Conservation (phyloP, 1,140 invertebrate genomes). For the Bathynomus jamesi region DNA sequence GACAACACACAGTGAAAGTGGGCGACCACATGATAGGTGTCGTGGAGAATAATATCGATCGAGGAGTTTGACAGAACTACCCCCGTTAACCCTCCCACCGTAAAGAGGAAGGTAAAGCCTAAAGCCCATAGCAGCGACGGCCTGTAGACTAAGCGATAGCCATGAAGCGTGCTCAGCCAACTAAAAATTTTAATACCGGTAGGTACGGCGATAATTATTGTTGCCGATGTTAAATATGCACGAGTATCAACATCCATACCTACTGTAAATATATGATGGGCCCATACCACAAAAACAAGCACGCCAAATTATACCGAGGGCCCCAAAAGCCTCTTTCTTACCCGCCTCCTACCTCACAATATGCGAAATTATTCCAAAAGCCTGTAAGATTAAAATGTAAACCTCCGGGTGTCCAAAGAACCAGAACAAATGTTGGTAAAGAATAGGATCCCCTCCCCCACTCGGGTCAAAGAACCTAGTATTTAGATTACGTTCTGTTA, state of each 20-base stretch:
- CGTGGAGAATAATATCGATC: conserved; percentile 61
- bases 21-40: conserved; percentile 66
- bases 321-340: conserved; percentile 54
- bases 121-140: conserved; percentile 54
- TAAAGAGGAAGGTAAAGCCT: conserved; percentile 62
- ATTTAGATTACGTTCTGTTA: conserved; percentile 50
- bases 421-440: conserved; percentile 69
- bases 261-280: conserved; percentile 63
- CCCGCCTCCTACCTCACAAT: conserved; percentile 53
- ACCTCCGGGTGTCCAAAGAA: conserved; percentile 71
- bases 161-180: conserved; percentile 43
- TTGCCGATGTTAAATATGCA: conserved; percentile 62
- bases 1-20: conserved; percentile 59
- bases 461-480: conserved; percentile 48
- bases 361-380: conserved; percentile 57
- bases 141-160: conserved; percentile 47
- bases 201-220: conserved; percentile 57
- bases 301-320: conserved; percentile 55
- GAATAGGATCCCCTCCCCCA: conserved; percentile 48
- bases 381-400: conserved; percentile 59
- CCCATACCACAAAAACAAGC: conserved; percentile 59
- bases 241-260: conserved; percentile 63
- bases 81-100: conserved; percentile 46
- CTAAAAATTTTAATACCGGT: conserved; percentile 57
- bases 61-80: conserved; percentile 60